Conservation (phyloP, 2,113 vertebrate species). For the Suricata suricatta region DNA sequence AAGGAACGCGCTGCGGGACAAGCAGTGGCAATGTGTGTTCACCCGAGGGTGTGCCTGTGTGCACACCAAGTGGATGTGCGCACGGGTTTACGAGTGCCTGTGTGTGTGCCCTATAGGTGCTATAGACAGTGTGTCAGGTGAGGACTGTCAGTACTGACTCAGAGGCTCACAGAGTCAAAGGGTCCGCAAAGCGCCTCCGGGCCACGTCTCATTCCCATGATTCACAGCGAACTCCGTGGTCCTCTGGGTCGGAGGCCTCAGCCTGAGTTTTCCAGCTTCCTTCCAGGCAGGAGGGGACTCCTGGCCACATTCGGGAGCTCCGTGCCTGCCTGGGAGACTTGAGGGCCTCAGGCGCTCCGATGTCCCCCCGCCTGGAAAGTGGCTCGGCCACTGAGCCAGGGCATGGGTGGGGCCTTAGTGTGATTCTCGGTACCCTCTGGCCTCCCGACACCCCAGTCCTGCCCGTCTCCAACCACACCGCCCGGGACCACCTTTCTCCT, state of each 20-base stretch:
- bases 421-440: rapidly evolving
- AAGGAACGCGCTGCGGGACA: background rate
- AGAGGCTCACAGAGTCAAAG: background rate
- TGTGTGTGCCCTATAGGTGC: background rate
- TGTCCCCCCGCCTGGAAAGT: background rate
- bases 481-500: background rate
- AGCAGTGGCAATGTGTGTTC: background rate
- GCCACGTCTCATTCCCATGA: rapidly evolving
- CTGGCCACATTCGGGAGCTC: background rate
- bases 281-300: background rate
- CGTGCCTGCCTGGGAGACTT: rapidly evolving
- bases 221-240: background rate
- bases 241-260: background rate
- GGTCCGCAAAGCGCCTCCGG: rapidly evolving
- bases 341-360: background rate
- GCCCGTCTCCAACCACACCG: rapidly evolving
- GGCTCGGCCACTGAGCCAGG: rapidly evolving
- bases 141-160: background rate
- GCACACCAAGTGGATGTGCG: too few species aligned
- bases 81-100: background rate
- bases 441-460: background rate
- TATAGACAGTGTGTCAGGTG: rapidly evolving
- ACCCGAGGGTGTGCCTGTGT: rapidly evolving
- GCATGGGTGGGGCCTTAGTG: too few species aligned
- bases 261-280: background rate